Evolutionary conservation across 2,797 vertebrate genomes (phyloP).

Genomic region (Channallabes apus): DNA sequence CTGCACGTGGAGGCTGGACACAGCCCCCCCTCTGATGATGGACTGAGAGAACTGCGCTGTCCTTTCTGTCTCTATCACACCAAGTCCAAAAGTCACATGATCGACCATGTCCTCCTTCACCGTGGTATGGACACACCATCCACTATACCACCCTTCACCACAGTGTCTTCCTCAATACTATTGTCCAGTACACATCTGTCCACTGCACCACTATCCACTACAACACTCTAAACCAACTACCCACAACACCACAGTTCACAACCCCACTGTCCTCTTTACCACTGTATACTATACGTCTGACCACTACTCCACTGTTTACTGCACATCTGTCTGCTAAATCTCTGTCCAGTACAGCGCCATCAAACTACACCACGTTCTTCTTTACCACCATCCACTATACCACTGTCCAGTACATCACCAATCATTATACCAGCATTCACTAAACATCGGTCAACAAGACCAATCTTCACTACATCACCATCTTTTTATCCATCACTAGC

Average conservation of each 20-base stretch:
- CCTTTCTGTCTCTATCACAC: constrained; percentile 98
- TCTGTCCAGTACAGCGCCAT: too few relatives aligned
- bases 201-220: neutral
- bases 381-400: neutral
- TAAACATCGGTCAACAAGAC: neutral
- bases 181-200: neutral
- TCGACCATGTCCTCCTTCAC: constrained; percentile 97
- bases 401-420: neutral
- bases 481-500: too few relatives aligned
- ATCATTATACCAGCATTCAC: neutral
- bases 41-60: constrained; percentile 92
- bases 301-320: neutral
- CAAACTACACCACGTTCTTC: neutral
- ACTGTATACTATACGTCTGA: neutral
- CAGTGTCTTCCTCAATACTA: neutral
- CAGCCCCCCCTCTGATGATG: constrained; percentile 79
- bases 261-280: neutral
- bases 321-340: neutral
- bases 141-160: neutral
- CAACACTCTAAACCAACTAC: neutral
- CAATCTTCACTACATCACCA: too few relatives aligned
- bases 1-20: constrained; percentile 96
- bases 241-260: neutral
- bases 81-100: constrained; percentile 98
- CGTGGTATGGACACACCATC: constrained; percentile 76